These are phyloP conservation scores for Paedocypris sp. DNA, from an alignment of 2,113 vertebrate genomes.

Conservation along the genomic window DNA sequence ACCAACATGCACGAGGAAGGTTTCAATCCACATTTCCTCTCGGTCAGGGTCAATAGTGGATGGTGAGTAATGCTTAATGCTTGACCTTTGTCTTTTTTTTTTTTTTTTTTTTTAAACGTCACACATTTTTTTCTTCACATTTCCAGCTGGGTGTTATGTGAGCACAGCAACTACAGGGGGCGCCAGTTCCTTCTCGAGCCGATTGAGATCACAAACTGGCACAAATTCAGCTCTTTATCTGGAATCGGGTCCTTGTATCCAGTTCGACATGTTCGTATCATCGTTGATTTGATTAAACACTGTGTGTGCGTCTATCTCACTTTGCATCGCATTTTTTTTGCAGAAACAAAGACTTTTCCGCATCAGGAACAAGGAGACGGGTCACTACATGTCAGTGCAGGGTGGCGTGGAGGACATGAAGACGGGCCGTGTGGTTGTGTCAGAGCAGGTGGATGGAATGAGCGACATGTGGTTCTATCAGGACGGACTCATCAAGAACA, in stretches of 20 bases:
- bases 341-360: conserved; percentile 75
- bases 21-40: conserved; percentile 84
- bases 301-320: background rate
- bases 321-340: background rate
- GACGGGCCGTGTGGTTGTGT: conserved; percentile 75
- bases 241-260: conserved; percentile 82
- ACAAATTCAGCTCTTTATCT: conserved; percentile 76
- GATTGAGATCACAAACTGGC: conserved; percentile 85
- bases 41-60: conserved; percentile 75
- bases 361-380: conserved; percentile 65
- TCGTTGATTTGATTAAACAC: background rate
- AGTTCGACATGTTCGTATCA: conserved; percentile 68
- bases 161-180: conserved; percentile 84
- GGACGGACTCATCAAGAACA: conserved; percentile 83
- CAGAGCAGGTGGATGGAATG: conserved; percentile 56
- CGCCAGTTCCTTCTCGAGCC: conserved; percentile 82
- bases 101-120: no score
- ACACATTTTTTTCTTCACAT: no score
- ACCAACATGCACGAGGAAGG: conserved; percentile 72
- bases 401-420: conserved; percentile 81
- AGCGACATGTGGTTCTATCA: conserved; percentile 86
- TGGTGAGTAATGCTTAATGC: conserved; percentile 55
- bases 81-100: no score
- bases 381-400: conserved; percentile 67
- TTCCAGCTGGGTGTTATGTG: conserved; percentile 96